These are phyloP conservation scores for Pitta sordida DNA, from an alignment of 2,113 vertebrate genomes.

Conservation along the genomic window DNA sequence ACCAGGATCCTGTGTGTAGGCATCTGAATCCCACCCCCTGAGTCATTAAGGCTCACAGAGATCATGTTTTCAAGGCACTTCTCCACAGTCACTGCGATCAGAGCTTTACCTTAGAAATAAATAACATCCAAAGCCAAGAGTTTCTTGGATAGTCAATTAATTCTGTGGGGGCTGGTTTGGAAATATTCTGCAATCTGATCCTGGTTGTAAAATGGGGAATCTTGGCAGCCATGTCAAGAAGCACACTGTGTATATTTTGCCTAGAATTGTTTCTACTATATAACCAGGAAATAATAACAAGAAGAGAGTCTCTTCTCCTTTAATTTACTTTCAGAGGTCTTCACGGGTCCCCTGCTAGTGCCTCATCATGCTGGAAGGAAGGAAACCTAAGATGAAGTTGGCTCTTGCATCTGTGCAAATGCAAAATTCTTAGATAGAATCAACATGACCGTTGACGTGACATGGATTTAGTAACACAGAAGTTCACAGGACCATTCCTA, in stretches of 20 bases:
- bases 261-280: background rate
- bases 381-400: background rate
- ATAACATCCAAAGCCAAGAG: background rate
- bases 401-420: background rate
- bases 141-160: slow-evolving; percentile 49
- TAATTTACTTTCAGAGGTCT: slow-evolving; percentile 10
- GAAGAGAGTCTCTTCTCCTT: background rate
- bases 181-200: slow-evolving; percentile 27
- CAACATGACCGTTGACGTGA: background rate
- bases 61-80: background rate
- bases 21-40: slow-evolving; percentile 17
- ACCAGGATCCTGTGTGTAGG: slow-evolving; percentile 10
- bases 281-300: background rate
- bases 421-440: background rate
- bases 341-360: background rate
- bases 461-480: background rate
- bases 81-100: background rate
- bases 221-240: slow-evolving; percentile 34
- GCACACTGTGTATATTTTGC: slow-evolving; percentile 31
- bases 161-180: slow-evolving; percentile 38
- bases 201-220: background rate
- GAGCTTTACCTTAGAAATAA: slow-evolving; percentile 43
- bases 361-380: background rate
- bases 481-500: background rate
- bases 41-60: background rate